A percentile compares a stretch with the other conserved stretches of the same genome.
Conservation (phyloP, 2,888 invertebrate genomes). For the Ochropleura leucogaster region DNA sequence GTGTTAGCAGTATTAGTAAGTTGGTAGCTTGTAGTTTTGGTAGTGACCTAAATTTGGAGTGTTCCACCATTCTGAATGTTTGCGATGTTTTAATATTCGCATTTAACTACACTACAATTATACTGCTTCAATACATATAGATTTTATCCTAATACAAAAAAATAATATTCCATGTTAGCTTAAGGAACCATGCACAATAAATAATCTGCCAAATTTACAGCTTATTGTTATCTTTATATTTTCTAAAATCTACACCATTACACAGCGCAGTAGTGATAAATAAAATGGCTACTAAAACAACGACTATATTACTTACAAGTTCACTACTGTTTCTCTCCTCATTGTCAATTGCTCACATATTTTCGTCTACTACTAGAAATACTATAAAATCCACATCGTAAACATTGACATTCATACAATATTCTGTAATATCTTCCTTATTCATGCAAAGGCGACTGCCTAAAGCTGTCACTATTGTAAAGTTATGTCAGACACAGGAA, state of each 20-base stretch:
- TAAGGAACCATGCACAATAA: background rate
- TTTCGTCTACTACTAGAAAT: background rate
- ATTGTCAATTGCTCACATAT: constrained; percentile 3
- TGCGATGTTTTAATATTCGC: background rate
- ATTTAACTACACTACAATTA: background rate
- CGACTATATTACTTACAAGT: background rate
- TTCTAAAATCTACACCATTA: constrained; percentile 11
- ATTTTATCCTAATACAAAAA: background rate
- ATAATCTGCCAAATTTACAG: constrained; percentile 4
- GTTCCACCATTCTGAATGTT: background rate
- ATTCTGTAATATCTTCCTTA: constrained; percentile 51
- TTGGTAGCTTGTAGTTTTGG: background rate
- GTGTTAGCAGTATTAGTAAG: background rate
- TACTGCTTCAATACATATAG: background rate
- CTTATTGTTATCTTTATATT: background rate
- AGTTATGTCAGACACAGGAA: constrained; percentile 56
- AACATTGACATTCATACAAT: constrained; percentile 36
- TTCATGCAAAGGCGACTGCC: constrained; percentile 56
- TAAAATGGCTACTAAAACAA: background rate
- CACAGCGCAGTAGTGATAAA: background rate
- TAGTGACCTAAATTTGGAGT: background rate
- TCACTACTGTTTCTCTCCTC: background rate
- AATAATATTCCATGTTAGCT: constrained; percentile 2
- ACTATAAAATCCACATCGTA: constrained; percentile 30
- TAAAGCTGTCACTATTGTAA: constrained; percentile 59